Percentiles rank a stretch among this genome's conserved stretches.
Conservation (phyloP, 2,113 vertebrate species). For the Opisthocomus hoazin region DNA sequence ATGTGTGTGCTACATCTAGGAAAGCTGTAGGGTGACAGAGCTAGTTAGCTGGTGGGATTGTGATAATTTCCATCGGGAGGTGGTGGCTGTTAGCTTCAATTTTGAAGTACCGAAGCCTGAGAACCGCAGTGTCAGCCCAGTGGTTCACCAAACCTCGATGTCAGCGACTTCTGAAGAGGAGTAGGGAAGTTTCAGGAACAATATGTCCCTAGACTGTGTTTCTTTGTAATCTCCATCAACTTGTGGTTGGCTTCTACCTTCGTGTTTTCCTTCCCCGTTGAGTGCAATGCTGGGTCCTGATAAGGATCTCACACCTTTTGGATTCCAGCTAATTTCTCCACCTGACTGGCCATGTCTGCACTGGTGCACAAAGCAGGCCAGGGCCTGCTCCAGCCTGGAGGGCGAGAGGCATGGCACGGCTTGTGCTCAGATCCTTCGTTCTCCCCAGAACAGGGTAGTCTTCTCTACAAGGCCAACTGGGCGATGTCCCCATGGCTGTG, state of each 20-base stretch:
- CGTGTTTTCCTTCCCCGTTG: background rate
- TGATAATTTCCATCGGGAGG: background rate
- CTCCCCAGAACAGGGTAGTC: background rate
- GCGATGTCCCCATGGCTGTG: background rate
- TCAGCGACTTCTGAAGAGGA: background rate
- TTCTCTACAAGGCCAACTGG: background rate
- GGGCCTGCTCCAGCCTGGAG: background rate
- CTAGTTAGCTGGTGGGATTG: background rate
- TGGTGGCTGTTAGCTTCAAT: background rate
- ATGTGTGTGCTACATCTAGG: background rate
- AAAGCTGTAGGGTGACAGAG: background rate
- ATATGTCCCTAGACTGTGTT: background rate
- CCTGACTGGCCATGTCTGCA: background rate
- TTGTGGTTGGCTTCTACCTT: background rate
- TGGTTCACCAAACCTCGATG: rapidly evolving
- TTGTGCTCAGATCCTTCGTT: background rate
- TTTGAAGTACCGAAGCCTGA: background rate
- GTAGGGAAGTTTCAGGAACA: background rate
- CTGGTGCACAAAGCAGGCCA: background rate
- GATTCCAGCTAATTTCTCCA: background rate
- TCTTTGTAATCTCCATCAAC: background rate
- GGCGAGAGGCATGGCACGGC: background rate
- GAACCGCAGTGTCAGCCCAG: background rate
- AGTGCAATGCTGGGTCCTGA: background rate
- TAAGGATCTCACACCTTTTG: constrained; percentile 4